phyloP scores from a whole-genome alignment of 1,140 invertebrate species.

The Conus ventricosus region DNA sequence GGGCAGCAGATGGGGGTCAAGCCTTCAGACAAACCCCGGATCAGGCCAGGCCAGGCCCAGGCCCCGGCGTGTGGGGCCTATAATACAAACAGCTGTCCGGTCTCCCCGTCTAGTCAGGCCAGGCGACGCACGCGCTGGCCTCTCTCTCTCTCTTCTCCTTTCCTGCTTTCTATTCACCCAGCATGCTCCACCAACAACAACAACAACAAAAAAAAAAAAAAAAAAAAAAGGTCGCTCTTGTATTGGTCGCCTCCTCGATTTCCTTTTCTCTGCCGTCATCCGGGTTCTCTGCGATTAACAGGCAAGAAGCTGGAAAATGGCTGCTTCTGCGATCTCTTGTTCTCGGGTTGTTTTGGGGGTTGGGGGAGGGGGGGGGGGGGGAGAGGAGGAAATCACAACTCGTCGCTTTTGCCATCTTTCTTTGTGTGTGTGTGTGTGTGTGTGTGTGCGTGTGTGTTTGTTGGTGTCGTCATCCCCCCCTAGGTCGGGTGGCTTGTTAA shows the following conservation, averaged over 20 bases:
- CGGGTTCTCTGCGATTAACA: constrained; percentile 8
- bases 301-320: background rate
- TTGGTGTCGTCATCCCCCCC: background rate
- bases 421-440: background rate
- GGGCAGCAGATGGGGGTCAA: constrained; percentile 1
- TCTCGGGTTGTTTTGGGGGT: constrained; percentile 19
- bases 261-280: constrained; percentile 4
- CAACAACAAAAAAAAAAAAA: no score
- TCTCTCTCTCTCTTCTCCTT: background rate
- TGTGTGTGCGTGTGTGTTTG: background rate
- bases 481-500: constrained; percentile 20
- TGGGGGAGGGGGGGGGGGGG: background rate
- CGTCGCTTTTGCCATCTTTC: background rate
- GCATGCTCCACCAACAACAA: constrained; percentile 19
- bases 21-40: background rate
- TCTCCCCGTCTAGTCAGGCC: background rate
- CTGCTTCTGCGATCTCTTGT: constrained; percentile 13
- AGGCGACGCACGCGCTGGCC: background rate
- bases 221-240: background rate
- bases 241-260: background rate
- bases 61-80: background rate
- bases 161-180: background rate
- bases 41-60: background rate
- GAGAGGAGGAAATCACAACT: constrained; percentile 16
- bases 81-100: constrained; percentile 29